Conservation (phyloP, 2,888 invertebrate species). For the Willowsia nigromaculata region DNA sequence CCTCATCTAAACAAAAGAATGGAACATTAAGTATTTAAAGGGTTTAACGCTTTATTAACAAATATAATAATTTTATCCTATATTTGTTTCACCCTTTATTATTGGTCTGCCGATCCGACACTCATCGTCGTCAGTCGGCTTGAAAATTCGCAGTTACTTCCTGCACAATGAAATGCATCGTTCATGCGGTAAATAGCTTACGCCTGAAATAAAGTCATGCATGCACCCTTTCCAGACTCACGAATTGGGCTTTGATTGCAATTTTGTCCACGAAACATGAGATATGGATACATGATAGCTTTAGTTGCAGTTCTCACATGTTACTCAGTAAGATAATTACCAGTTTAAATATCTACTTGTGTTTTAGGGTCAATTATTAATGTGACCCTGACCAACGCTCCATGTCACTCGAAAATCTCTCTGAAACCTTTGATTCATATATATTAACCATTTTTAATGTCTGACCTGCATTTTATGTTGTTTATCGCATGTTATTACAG, state of each 20-base stretch:
- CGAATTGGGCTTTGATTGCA: background rate
- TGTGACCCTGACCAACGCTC: constrained; percentile 45
- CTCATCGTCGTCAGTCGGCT: too few relatives aligned
- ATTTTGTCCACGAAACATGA: background rate
- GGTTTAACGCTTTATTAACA: too few relatives aligned
- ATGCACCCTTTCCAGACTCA: background rate
- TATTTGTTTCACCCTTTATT: too few relatives aligned
- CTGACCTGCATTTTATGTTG: background rate
- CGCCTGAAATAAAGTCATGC: too few relatives aligned
- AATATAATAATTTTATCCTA: too few relatives aligned
- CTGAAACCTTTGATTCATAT: background rate
- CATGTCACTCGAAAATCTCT: constrained; percentile 17
- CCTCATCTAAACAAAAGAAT: constrained; percentile 30
- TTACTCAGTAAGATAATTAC: background rate
- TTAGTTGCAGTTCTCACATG: background rate
- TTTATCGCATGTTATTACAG: too few relatives aligned
- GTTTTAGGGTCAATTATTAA: constrained; percentile 34
- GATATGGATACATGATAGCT: background rate
- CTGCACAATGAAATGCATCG: background rate
- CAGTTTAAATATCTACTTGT: background rate
- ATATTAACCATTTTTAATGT: background rate
- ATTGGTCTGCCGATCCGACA: too few relatives aligned
- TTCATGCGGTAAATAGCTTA: background rate
- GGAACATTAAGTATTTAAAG: too few relatives aligned
- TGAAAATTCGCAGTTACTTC: background rate